Conservation (phyloP, 2,797 vertebrate species). For the Buphagus erythrorhynchus region DNA sequence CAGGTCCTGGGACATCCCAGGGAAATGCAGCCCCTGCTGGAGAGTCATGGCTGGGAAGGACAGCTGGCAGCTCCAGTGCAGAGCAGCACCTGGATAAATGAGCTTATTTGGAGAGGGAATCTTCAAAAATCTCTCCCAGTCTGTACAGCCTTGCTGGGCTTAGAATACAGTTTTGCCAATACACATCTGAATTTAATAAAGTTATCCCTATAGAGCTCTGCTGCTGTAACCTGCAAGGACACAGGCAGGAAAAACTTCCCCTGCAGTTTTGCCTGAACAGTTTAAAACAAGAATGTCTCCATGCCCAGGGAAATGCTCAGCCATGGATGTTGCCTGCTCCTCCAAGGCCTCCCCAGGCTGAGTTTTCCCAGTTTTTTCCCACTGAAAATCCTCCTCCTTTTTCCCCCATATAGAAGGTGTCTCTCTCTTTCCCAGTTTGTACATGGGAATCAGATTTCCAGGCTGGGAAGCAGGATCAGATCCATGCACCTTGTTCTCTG, state of each 20-base stretch:
- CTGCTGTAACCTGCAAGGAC: neutral
- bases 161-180: neutral
- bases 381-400: neutral
- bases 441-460: neutral
- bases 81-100: neutral
- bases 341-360: neutral
- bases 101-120: neutral
- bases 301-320: neutral
- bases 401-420: rapidly evolving
- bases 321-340: neutral
- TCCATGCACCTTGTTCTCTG: neutral
- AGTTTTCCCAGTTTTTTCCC: neutral
- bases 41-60: neutral
- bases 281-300: neutral
- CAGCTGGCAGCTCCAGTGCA: neutral
- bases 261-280: neutral
- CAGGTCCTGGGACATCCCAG: neutral
- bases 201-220: neutral
- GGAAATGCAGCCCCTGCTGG: neutral
- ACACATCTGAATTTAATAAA: neutral
- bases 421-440: neutral
- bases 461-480: neutral
- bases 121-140: neutral
- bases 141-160: neutral
- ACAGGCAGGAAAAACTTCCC: neutral